Evolutionary conservation across 2,888 invertebrate genomes (phyloP), one percentile per base, ranked within the genome.

Genomic region (Drosophila formosana): DNA sequence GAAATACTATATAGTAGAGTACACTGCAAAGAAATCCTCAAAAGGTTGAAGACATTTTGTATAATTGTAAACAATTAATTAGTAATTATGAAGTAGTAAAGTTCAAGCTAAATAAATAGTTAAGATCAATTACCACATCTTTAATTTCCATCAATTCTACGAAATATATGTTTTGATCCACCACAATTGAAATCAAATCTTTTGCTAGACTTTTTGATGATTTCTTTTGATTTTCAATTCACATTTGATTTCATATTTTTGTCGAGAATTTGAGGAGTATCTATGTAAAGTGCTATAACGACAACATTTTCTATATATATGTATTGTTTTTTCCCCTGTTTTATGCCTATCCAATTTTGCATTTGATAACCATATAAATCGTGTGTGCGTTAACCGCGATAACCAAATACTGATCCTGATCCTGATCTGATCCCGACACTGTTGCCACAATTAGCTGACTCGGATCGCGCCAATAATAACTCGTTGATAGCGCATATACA

Each of bases 401-500:
- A 26, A 50, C 13, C 18, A 52, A 68, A 71, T 37, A 49, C 55
- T 28, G 28, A 37, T 37, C 11, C 46, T 34, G 46, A 56, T 57
- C 46, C 39, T 43, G 64, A 64, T 51, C 50, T 50, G 47, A 68
- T 61, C 49, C 41, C 47, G 70, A 73, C 50, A 70, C 55, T 43
- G 37, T 63, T 46, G 46, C 52, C 67, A 71, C 53, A 65, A 74
- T 85, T 79, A 92, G 92, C 92, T 90, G 92, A 92, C 86, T 92
- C 92, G 89, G 92, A 92, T 92, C 91, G 90, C 77, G 95, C 94
- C 92, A 95, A 95, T 93, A 95, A 94, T 94, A 94, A 95, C 93
- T 95, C 95, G 90, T 93, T 95, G 92, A 94, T 95, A 93, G 95
- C 95, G 91, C 95, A 95, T 92, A 94, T 95, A 93, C 94, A 94